Percentiles rank a stretch among this genome's conserved stretches.
These are phyloP conservation scores for Nannobrachium achirus DNA, from an alignment of 2,113 vertebrate genomes.

Conservation along the genomic window DNA sequence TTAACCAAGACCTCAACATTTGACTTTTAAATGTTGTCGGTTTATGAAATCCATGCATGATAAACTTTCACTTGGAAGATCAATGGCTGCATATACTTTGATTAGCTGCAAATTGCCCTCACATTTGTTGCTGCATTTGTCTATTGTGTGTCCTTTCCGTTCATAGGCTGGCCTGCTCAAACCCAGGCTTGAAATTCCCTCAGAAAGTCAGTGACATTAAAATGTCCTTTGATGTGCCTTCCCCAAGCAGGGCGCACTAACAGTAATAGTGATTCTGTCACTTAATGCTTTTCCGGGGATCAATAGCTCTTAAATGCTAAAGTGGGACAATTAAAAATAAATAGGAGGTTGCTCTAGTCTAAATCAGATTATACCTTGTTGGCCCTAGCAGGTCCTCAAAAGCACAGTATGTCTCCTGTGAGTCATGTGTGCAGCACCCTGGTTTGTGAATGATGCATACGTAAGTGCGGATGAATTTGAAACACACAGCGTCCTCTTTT, in stretches of 20 bases:
- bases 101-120: constrained; percentile 95
- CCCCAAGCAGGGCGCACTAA: constrained; percentile 97
- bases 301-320: constrained; percentile 99
- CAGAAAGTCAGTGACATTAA: constrained; percentile 99
- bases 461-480: constrained; percentile 78
- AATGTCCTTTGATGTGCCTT: constrained; percentile 99
- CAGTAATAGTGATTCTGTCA: constrained; percentile 97
- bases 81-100: constrained; percentile 91
- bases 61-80: constrained; percentile 88
- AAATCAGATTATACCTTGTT: constrained; percentile 84
- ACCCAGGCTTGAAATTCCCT: constrained; percentile 95
- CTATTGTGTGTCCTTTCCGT: constrained; percentile 95
- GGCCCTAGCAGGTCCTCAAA: constrained; percentile 82
- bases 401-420: constrained; percentile 82
- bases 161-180: constrained; percentile 92
- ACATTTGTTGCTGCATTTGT: constrained; percentile 94
- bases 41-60: constrained; percentile 86
- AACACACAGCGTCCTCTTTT: constrained; percentile 54
- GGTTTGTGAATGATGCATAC: constrained; percentile 79
- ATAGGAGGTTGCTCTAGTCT: constrained; percentile 81
- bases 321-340: constrained; percentile 99
- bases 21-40: constrained; percentile 88
- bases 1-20: constrained; percentile 75
- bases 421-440: constrained; percentile 77
- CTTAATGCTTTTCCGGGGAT: constrained; percentile 97